phyloP scores from a whole-genome alignment of 2,797 vertebrate species.

The Meriones psammophilus region DNA sequence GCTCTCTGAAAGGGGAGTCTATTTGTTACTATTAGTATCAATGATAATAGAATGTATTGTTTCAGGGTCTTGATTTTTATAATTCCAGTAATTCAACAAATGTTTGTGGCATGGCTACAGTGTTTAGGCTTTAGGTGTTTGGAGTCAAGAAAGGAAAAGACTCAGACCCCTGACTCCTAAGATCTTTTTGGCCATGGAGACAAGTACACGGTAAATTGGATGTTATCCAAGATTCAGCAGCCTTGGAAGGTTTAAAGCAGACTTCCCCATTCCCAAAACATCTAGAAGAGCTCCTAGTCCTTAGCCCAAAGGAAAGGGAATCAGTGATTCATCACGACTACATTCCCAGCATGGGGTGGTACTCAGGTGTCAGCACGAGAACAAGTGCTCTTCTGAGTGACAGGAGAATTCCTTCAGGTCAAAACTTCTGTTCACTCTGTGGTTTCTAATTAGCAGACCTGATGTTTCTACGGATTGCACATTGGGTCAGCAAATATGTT shows the following conservation, averaged over 20 bases:
- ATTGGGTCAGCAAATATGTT: constrained; percentile 59
- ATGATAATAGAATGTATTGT: constrained; percentile 5
- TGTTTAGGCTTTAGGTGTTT: neutral
- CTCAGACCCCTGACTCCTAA: neutral
- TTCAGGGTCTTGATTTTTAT: constrained; percentile 3
- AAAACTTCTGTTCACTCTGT: constrained; percentile 48
- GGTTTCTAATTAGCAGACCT: constrained; percentile 63
- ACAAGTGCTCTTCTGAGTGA: neutral
- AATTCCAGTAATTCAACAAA: constrained; percentile 10
- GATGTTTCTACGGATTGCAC: constrained; percentile 46
- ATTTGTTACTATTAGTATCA: neutral
- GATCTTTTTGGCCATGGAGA: neutral
- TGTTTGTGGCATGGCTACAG: neutral
- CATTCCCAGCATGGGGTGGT: neutral
- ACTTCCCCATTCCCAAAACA: neutral
- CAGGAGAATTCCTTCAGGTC: constrained; percentile 26
- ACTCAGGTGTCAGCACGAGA: neutral
- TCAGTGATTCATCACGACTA: neutral
- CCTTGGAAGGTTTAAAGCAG: too few species aligned
- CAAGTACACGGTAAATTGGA: neutral
- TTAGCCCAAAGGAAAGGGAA: neutral
- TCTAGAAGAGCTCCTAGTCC: neutral
- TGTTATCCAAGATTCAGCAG: neutral
- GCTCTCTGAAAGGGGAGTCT: neutral
- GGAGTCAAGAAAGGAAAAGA: neutral